Conservation (phyloP, 2,888 invertebrate species). For the Tupiocoris notatus region DNA sequence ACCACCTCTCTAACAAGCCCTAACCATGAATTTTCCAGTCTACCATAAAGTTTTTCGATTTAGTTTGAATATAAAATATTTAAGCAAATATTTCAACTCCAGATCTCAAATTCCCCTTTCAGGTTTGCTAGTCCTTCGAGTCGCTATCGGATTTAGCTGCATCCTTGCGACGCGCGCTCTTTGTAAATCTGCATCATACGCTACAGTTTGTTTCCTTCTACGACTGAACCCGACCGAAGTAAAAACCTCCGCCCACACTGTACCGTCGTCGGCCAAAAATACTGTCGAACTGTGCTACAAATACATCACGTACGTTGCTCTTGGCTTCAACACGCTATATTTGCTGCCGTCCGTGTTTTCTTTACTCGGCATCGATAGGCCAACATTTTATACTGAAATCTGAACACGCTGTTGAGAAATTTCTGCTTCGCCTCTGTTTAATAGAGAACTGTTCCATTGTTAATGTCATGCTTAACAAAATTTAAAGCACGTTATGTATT, state of each 20-base stretch:
- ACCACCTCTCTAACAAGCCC: no score
- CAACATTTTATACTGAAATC: conserved; percentile 82
- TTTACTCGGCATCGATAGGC: conserved; percentile 72
- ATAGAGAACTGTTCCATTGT: no score
- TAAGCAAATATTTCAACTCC: no score
- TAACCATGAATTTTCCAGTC: no score
- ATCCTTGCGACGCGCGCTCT: conserved; percentile 68
- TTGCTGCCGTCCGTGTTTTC: conserved; percentile 76
- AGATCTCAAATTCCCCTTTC: conserved; percentile 24
- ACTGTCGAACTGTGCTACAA: conserved; percentile 81
- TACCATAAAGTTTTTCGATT: no score
- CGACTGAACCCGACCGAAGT: conserved; percentile 64
- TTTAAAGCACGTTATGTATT: not conserved
- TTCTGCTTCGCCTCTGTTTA: no score
- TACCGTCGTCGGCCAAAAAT: conserved; percentile 53
- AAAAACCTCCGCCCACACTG: conserved; percentile 26
- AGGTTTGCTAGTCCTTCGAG: conserved; percentile 60
- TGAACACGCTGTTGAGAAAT: no score
- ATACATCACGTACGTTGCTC: conserved; percentile 74
- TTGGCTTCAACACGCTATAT: conserved; percentile 77
- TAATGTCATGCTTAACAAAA: no score
- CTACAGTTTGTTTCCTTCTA: conserved; percentile 67
- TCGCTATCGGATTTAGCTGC: conserved; percentile 72
- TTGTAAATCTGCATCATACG: conserved; percentile 69
- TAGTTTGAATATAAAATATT: no score